Percentiles rank a stretch among this genome's conserved stretches.
phyloP scores from a whole-genome alignment of 2,797 vertebrate genomes.

The Lacerta viridis region DNA sequence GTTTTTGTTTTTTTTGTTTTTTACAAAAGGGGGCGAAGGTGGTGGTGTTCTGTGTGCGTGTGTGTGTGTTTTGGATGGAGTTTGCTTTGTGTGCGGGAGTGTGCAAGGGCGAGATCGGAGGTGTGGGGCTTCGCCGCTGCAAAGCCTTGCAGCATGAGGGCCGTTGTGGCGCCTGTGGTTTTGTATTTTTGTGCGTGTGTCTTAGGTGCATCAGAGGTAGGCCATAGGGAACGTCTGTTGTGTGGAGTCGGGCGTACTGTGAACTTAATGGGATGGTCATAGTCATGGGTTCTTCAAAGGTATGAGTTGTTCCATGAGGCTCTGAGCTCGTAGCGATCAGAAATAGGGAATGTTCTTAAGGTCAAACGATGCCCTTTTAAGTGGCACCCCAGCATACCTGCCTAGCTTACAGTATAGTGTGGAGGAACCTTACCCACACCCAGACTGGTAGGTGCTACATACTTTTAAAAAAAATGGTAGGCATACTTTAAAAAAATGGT shows the following conservation, averaged over 20 bases:
- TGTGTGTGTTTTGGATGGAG: neutral
- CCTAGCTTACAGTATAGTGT: neutral
- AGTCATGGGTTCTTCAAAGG: too few relatives aligned
- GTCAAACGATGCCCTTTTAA: neutral
- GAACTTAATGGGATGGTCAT: neutral
- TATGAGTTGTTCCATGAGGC: neutral
- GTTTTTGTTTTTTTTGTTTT: too few relatives aligned
- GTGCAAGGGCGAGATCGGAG: neutral
- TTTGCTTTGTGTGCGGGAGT: neutral
- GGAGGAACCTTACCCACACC: neutral
- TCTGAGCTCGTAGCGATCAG: too few relatives aligned
- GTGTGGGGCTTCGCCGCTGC: too few relatives aligned
- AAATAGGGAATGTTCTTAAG: neutral
- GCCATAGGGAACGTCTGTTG: neutral
- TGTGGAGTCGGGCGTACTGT: neutral
- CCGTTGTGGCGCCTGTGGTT: neutral
- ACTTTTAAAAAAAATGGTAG: too few relatives aligned
- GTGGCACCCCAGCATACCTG: neutral
- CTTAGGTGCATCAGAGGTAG: neutral
- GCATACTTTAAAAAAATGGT: neutral
- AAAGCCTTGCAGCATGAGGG: neutral
- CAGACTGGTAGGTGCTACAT: neutral
- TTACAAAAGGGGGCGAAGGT: too few relatives aligned
- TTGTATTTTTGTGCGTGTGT: neutral
- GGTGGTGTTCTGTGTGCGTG: neutral